A percentile compares a stretch with the other conserved stretches of the same genome.
These are phyloP conservation scores for Cyanistes caeruleus DNA, from an alignment of 2,113 vertebrate genomes.

Conservation along the genomic window DNA sequence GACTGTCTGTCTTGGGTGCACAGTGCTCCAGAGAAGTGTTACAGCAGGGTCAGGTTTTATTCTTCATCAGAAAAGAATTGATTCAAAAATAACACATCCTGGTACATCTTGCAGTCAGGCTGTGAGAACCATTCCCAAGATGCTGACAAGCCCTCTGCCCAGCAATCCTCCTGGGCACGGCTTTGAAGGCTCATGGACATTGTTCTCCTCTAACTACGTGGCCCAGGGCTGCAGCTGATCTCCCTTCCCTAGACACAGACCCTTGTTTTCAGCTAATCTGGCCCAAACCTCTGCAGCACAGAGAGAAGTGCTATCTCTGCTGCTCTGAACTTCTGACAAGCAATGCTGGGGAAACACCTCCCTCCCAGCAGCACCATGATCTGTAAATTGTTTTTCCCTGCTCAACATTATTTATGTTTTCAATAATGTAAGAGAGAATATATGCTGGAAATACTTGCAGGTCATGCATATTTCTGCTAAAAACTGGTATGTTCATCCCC, in stretches of 20 bases:
- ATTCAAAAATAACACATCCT: background rate
- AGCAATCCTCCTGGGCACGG: background rate
- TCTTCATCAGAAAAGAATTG: background rate
- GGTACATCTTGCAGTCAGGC: background rate
- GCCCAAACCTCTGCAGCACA: background rate
- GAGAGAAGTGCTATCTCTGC: background rate
- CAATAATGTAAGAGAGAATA: background rate
- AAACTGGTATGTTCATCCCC: background rate
- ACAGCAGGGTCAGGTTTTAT: background rate
- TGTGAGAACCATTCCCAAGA: background rate
- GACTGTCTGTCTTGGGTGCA: accelerated
- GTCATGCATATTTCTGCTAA: background rate
- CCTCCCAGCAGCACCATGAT: background rate
- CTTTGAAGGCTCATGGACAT: background rate
- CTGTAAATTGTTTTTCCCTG: background rate
- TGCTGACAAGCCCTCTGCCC: background rate
- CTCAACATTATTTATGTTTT: background rate
- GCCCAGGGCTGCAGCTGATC: conserved; percentile 3
- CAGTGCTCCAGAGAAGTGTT: background rate
- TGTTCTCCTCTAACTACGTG: background rate
- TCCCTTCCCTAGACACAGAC: background rate
- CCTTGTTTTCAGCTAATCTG: conserved; percentile 4
- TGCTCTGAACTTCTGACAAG: background rate
- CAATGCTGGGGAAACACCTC: background rate
- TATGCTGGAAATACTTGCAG: background rate